Base-by-base conservation (phyloP, 2,113 vertebrate genomes). In the Cephalopholis sonnerati region DNA sequence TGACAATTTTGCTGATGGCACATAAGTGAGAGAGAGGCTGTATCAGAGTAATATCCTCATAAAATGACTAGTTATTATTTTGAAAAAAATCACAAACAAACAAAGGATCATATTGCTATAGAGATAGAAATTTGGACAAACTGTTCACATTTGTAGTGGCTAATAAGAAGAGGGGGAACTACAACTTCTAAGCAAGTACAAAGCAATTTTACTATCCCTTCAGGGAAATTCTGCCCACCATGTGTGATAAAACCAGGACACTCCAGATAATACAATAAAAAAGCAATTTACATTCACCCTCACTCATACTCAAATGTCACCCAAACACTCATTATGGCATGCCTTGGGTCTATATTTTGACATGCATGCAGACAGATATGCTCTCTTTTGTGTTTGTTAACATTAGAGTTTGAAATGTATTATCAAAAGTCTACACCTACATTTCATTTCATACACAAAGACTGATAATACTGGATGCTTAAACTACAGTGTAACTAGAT, bases 231-330 rank as follows among this genome's bases (percentile, higher is more conserved):
- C 18, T 82, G 72, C 66, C 77, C 61, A 82, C 76, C 65, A 68
- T 64, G 74, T 87, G 91, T 81, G 86, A 87, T 83, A 89, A 89
- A 91, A 88, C 70, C 74, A 83, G 76, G 79, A 82, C 77, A 80
- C 8, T 78, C 69, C n/a, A 71, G 83, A 87, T 85, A 85, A 89
- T 65, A 84, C 71, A 91, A 84, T 85, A 85, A 85, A 84, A 89
- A 81, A 87, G 68, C 77, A 77, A 87, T 89, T 87, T 87, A 79
- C 66, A 78, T 84, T 79, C 72, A 81, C 77, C 66, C 63, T 91
- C 81, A 64, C 39, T 85, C 61, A 44, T 44, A 69, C 70, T 86
- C 72, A 82, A 84, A 86, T 84, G 74, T 83, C 85, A 87, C 41
- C 70, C 16, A 29, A 84, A 81, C 84, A 79, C 74, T 79, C 71